phyloP scores from a whole-genome alignment of 2,888 invertebrate genomes.

The Liopterus haemorrhoidalis region DNA sequence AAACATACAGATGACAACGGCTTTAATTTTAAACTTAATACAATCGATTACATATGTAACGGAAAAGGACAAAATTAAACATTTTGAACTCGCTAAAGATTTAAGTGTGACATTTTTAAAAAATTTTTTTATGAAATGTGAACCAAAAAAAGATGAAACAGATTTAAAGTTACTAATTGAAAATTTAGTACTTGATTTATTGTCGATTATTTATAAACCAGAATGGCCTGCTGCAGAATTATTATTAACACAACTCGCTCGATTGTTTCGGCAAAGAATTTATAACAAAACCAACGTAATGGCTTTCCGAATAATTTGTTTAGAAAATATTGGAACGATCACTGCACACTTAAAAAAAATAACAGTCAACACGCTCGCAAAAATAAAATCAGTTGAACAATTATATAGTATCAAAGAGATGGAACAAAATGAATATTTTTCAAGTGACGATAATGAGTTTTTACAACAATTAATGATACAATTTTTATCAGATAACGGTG shows the following conservation, averaged over 20 bases:
- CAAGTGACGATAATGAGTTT: conserved; percentile 73
- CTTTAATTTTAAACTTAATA: conserved; percentile 85
- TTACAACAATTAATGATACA: conserved; percentile 78
- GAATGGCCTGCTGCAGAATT: conserved; percentile 96
- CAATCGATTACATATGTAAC: conserved; percentile 86
- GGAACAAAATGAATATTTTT: conserved; percentile 60
- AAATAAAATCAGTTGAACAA: conserved; percentile 76
- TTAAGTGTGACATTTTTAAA: conserved; percentile 89
- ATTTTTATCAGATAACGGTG: conserved; percentile 77
- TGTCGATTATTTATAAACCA: conserved; percentile 90
- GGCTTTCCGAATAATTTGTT: conserved; percentile 81
- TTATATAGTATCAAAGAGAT: conserved; percentile 53
- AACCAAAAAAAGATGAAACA: conserved; percentile 73
- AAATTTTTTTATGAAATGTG: conserved; percentile 86
- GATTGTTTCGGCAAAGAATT: conserved; percentile 63
- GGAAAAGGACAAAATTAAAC: conserved; percentile 51
- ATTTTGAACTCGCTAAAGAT: conserved; percentile 75
- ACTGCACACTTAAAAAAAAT: conserved; percentile 85
- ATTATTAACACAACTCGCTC: conserved; percentile 74
- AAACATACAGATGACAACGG: conserved; percentile 92
- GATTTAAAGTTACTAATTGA: conserved; percentile 92
- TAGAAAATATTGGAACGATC: conserved; percentile 93
- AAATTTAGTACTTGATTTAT: conserved; percentile 89
- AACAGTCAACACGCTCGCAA: conserved; percentile 75
- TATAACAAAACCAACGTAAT: conserved; percentile 88